A percentile compares a stretch with the other conserved stretches of the same genome.
Conservation (phyloP, 2,113 vertebrate species). For the Arizona elegans region DNA sequence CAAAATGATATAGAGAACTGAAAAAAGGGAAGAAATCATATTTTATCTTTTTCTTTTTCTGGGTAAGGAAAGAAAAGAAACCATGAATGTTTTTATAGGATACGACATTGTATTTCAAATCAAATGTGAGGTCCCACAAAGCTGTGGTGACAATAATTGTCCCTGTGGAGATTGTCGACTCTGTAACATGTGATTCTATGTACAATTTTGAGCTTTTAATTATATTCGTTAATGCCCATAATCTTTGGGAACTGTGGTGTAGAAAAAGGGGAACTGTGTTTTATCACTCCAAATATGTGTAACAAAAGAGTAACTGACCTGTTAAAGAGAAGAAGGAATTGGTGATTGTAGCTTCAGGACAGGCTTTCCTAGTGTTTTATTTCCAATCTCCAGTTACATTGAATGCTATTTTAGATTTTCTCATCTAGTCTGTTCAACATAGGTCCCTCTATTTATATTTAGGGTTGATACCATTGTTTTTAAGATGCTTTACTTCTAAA, state of each 20-base stretch:
- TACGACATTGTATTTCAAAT: too few species aligned
- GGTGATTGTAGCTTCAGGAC: background rate
- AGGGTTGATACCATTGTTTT: too few species aligned
- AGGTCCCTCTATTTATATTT: too few species aligned
- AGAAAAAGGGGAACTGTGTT: background rate
- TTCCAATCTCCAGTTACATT: background rate
- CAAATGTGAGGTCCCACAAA: too few species aligned
- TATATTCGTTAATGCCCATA: too few species aligned
- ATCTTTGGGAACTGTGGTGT: background rate
- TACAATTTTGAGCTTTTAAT: too few species aligned
- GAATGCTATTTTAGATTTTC: background rate
- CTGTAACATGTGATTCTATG: too few species aligned
- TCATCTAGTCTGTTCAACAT: too few species aligned
- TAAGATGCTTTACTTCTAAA: too few species aligned
- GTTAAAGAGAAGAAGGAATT: background rate
- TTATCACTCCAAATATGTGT: background rate
- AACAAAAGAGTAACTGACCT: background rate
- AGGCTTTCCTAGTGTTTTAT: background rate
- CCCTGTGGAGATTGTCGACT: too few species aligned
- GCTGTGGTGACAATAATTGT: too few species aligned
- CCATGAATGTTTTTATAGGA: too few species aligned
- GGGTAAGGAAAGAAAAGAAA: background rate
- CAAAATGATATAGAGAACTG: background rate
- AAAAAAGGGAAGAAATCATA: background rate
- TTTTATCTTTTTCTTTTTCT: background rate